Percentiles rank a stretch among this genome's conserved stretches.
phyloP scores from a whole-genome alignment of 2,797 vertebrate genomes.

The Antennarius maculatus region DNA sequence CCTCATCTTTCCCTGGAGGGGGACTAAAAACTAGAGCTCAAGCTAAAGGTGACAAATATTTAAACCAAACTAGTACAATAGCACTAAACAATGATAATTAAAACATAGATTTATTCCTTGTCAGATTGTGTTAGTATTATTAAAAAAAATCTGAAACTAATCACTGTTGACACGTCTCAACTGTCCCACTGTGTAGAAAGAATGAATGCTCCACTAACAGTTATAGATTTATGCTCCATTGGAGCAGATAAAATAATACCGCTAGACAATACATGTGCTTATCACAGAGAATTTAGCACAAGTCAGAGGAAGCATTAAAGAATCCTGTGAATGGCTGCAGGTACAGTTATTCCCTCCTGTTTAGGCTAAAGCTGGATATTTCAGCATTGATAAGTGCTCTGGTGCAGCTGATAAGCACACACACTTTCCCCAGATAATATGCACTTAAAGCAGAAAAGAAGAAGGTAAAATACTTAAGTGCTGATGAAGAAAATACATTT shows the following conservation, averaged over 20 bases:
- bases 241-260: neutral
- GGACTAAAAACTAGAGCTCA: neutral
- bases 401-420: slow-evolving; percentile 1
- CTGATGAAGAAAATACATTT: neutral
- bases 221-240: neutral
- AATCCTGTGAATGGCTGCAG: slow-evolving; percentile 1
- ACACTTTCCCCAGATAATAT: neutral
- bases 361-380: slow-evolving; percentile 6
- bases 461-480: neutral
- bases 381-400: neutral
- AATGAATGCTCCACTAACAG: neutral
- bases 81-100: no score
- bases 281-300: slow-evolving; percentile 1
- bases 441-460: neutral
- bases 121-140: no score
- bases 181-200: neutral
- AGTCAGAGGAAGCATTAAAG: neutral
- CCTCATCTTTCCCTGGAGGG: neutral
- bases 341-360: neutral
- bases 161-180: neutral
- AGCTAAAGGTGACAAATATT: no score
- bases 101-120: no score
- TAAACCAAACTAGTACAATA: no score
- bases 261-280: neutral
- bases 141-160: neutral